Base-by-base conservation (phyloP, 2,888 invertebrate genomes). In the Acanthosepion esculentum region DNA sequence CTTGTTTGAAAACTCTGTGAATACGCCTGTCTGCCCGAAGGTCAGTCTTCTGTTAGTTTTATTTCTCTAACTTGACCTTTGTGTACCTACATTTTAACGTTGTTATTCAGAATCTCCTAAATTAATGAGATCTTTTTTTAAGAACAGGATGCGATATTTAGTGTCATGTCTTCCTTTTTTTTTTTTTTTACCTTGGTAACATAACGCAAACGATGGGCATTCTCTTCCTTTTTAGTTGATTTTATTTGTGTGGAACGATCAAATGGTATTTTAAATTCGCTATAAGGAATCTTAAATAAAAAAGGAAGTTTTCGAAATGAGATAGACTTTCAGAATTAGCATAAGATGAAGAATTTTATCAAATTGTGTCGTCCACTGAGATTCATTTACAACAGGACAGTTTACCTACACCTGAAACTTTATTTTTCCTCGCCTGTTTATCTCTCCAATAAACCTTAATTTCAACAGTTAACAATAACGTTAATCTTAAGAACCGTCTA, bases 1-100 rank as follows among this genome's bases (percentile, higher is more conserved):
- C 78, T 78, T 78, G 78, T n/a, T 78, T 78, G 78, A 78, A 78
- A 78, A 78, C 78, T n/a, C 78, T n/a, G 78, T 78, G 78, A 33
- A 78, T 78, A 78, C 78, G n/a, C n/a, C 78, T 12, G 78, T 78
- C n/a, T 78, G 78, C 78, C n/a, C 78, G 78, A 78, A 78, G 78
- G 78, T 78, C 78, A 78, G 78, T 78, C 78, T 78, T 78, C 4
- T 2, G 8, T 8, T 64, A 64, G 78, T 78, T 78, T 78, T 78
- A 78, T n/a, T 33, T 12, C 78, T n/a, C 8, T 33, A 10, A 33
- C n/a, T 78, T 33, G 78, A 78, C 78, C 78, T 78, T 33, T 78
- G n/a, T 78, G 3, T 78, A 4, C n/a, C n/a, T 15, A 78, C n/a
- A n/a, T n/a, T 78, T n/a, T 78, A 18, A 33, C 12, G 33, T 15